A percentile compares a stretch with the other conserved stretches of the same genome.
phyloP scores from a whole-genome alignment of 2,888 invertebrate genomes.

The Rhamphomyia laevipes region DNA sequence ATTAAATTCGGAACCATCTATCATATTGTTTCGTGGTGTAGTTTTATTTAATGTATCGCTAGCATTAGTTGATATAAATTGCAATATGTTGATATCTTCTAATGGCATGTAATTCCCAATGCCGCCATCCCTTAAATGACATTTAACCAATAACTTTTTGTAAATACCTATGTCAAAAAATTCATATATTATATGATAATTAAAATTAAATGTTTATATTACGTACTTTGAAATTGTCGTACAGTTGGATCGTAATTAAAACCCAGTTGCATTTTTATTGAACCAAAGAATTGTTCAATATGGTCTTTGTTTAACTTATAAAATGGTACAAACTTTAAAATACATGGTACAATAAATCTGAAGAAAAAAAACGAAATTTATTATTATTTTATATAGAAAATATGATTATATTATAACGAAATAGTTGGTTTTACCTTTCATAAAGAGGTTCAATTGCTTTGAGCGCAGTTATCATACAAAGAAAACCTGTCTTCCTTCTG shows the following conservation, averaged over 20 bases:
- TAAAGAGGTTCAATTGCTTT: slow-evolving; percentile 2
- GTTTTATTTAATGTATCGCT: no score
- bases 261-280: slow-evolving; percentile 12
- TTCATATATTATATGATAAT: no score
- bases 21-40: no score
- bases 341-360: neutral
- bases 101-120: slow-evolving; percentile 5
- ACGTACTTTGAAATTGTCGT: neutral
- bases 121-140: slow-evolving; percentile 4
- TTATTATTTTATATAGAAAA: no score
- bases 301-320: slow-evolving; percentile 18
- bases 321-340: slow-evolving; percentile 12
- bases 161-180: neutral
- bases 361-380: no score
- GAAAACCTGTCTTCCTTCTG: slow-evolving; percentile 10
- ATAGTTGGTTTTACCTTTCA: no score
- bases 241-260: slow-evolving; percentile 12
- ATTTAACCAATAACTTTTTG: slow-evolving; percentile 12
- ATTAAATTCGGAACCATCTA: no score
- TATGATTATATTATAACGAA: no score
- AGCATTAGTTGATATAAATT: no score
- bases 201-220: no score
- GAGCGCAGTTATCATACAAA: slow-evolving; percentile 9
- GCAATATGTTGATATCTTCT: no score
- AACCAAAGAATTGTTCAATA: slow-evolving; percentile 17